Evolutionary conservation across 2,797 vertebrate genomes (phyloP).

Genomic region (Chelon labrosus): DNA sequence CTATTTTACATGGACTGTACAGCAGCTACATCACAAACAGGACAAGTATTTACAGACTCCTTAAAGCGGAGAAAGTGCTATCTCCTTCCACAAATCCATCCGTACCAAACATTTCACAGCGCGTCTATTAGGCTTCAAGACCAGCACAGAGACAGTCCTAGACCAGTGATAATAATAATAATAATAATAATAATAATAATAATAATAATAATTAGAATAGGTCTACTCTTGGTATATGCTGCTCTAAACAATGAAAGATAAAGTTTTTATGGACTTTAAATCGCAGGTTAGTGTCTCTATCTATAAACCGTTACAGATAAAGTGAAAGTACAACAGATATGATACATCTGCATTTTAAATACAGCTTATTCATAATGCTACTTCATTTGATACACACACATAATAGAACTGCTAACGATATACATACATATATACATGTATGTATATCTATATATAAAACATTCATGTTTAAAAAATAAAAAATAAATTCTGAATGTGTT

Average conservation of each 20-base stretch:
- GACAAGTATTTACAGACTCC: conserved; percentile 74
- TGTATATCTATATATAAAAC: conserved; percentile 9
- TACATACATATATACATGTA: conserved; percentile 35
- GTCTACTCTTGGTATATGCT: conserved; percentile 37
- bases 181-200: conserved; percentile 36
- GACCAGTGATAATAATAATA: conserved; percentile 36
- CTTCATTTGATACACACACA: conserved; percentile 84
- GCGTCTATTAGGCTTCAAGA: conserved; percentile 56
- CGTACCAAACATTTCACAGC: conserved; percentile 67
- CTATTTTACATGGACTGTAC: conserved; percentile 69
- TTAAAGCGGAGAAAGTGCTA: conserved; percentile 79
- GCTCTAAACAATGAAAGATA: conserved; percentile 37
- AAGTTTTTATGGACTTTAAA: conserved; percentile 42
- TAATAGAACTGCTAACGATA: conserved; percentile 53
- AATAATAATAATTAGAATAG: conserved; percentile 29
- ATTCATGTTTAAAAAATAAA: conserved; percentile 54
- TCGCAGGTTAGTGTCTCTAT: conserved; percentile 62
- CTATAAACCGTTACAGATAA: conserved; percentile 50
- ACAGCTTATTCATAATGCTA: conserved; percentile 84
- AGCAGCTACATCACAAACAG: conserved; percentile 65
- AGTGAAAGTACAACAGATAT: conserved; percentile 35
- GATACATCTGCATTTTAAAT: conserved; percentile 78
- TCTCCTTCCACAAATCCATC: conserved; percentile 77
- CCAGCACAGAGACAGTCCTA: conserved; percentile 43
- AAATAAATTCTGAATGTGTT: conserved; percentile 18